Evolutionary conservation across 1,140 invertebrate genomes (phyloP).

Genomic region (Drosophila orosa): DNA sequence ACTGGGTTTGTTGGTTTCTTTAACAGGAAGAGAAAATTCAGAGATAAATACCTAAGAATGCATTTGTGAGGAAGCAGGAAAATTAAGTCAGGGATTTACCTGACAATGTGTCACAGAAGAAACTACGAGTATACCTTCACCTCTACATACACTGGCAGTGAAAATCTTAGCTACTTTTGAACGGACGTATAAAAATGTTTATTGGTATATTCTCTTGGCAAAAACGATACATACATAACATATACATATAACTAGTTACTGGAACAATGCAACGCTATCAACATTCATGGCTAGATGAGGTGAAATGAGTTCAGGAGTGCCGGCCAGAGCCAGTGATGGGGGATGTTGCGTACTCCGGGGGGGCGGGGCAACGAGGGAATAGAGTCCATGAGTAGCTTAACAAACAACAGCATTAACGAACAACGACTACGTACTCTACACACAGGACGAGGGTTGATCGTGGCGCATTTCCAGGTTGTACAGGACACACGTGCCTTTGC

Average conservation of each 20-base stretch:
- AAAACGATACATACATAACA: constrained; percentile 59
- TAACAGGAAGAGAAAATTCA: background rate
- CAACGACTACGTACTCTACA: constrained; percentile 28
- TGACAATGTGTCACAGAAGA: background rate
- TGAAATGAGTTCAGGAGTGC: constrained; percentile 5
- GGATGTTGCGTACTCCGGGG: constrained; percentile 16
- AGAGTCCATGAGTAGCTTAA: constrained; percentile 41
- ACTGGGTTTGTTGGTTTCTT: background rate
- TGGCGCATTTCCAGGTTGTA: constrained; percentile 51
- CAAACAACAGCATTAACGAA: constrained; percentile 52
- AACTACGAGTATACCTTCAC: background rate
- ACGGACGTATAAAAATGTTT: constrained; percentile 58
- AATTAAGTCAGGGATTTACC: too few species aligned
- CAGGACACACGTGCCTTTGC: constrained; percentile 56
- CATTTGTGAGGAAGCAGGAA: too few species aligned
- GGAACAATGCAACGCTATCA: constrained; percentile 49
- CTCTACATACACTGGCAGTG: background rate
- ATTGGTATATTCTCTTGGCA: constrained; percentile 53
- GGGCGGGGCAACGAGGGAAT: constrained; percentile 1
- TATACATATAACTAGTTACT: constrained; percentile 69
- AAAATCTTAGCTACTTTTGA: constrained; percentile 25
- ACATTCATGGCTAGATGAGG: constrained; percentile 38
- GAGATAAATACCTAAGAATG: background rate
- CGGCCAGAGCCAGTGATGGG: constrained; percentile 1
- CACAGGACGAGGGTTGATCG: constrained; percentile 43